Percentiles rank a stretch among this genome's conserved stretches.
phyloP scores from a whole-genome alignment of 1,140 invertebrate genomes.

The Spodoptera litura region DNA sequence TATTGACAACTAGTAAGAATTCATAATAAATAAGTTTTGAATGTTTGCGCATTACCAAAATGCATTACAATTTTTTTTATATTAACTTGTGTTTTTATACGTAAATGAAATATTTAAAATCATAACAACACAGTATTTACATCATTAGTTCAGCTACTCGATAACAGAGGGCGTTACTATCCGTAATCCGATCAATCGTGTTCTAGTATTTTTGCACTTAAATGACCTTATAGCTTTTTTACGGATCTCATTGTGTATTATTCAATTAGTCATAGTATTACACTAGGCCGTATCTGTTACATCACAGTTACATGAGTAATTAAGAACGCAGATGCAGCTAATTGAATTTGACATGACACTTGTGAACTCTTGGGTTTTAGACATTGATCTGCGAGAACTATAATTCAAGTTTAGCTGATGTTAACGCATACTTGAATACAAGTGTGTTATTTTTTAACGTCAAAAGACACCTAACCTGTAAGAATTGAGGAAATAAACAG shows the following conservation, averaged over 20 bases:
- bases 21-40: too few relatives aligned
- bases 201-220: neutral
- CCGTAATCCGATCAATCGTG: neutral
- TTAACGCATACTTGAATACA: neutral
- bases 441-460: neutral
- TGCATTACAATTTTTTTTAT: too few relatives aligned
- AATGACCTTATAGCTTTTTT: neutral
- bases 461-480: too few relatives aligned
- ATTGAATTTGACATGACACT: conserved; percentile 45
- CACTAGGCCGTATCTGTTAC: conserved; percentile 17
- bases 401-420: neutral
- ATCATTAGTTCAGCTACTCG: conserved; percentile 51
- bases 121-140: too few relatives aligned
- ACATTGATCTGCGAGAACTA: conserved; percentile 3
- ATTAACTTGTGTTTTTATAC: too few relatives aligned
- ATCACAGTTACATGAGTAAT: conserved; percentile 26
- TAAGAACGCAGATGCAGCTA: conserved; percentile 43
- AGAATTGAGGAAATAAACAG: too few relatives aligned
- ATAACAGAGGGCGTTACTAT: conserved; percentile 59
- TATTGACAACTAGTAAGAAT: too few relatives aligned
- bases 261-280: neutral
- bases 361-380: conserved; percentile 40
- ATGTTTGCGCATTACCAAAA: too few relatives aligned
- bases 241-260: too few relatives aligned
- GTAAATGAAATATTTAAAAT: too few relatives aligned